These are phyloP conservation scores for Drosophila takahashii DNA, from an alignment of 1,140 invertebrate species.

Conservation along the genomic window DNA sequence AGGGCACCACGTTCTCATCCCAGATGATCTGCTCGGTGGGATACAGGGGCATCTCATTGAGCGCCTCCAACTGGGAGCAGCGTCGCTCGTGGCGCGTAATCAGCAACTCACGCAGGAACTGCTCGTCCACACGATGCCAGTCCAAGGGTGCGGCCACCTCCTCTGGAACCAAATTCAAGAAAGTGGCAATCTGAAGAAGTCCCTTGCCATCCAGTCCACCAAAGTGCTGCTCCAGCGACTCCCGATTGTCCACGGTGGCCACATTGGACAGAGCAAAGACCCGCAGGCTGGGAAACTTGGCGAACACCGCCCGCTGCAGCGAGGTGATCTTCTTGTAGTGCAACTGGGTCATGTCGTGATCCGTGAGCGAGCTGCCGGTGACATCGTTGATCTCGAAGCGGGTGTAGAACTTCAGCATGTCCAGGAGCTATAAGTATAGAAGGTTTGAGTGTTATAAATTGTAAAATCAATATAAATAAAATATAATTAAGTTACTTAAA, in stretches of 20 bases:
- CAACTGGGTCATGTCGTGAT: constrained; percentile 96
- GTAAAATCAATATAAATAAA: not conserved
- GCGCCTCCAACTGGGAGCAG: constrained; percentile 95
- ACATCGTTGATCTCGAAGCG: constrained; percentile 99
- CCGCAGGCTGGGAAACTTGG: constrained; percentile 94
- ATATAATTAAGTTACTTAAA: too few species aligned
- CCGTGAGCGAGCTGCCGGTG: constrained; percentile 96
- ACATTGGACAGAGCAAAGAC: constrained; percentile 97
- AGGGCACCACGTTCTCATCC: constrained; percentile 99
- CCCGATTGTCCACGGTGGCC: constrained; percentile 95
- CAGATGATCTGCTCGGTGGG: constrained; percentile 99
- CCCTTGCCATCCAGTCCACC: constrained; percentile 90
- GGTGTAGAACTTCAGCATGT: constrained; percentile 98
- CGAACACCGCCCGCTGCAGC: constrained; percentile 96
- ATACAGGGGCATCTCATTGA: constrained; percentile 99
- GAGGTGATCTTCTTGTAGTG: constrained; percentile 97
- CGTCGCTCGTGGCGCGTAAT: constrained; percentile 95
- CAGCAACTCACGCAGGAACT: constrained; percentile 94
- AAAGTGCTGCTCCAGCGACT: constrained; percentile 95
- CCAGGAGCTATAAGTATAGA: constrained; percentile 88
- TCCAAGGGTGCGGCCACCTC: constrained; percentile 88
- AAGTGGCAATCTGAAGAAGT: constrained; percentile 93
- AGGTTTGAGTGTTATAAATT: not conserved
- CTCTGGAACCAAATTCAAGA: constrained; percentile 93
- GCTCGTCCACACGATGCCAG: constrained; percentile 91